Evolutionary conservation across 1,140 invertebrate species (phyloP).

Genomic region (Aphelinus atriplicis): DNA sequence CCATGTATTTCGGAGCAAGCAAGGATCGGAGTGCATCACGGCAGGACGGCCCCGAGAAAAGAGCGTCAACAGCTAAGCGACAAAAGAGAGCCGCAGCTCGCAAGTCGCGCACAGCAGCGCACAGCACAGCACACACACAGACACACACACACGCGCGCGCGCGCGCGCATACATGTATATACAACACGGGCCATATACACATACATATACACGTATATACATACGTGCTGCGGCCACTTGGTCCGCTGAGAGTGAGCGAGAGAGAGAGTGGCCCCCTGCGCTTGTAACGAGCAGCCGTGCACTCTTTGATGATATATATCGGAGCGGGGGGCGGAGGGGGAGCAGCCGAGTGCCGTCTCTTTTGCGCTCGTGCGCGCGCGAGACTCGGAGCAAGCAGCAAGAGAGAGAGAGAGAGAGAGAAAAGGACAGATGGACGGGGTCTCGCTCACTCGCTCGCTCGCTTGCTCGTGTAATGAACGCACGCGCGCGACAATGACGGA

Average conservation of each 20-base stretch:
- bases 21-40: too few relatives aligned
- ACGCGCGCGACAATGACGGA: too few relatives aligned
- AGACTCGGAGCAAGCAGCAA: too few relatives aligned
- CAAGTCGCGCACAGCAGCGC: background rate
- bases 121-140: background rate
- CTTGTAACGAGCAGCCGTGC: conserved; percentile 16
- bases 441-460: background rate
- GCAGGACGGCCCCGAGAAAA: too few relatives aligned
- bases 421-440: background rate
- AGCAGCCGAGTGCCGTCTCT: background rate
- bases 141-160: background rate
- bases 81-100: background rate
- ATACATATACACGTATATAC: background rate
- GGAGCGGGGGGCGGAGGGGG: background rate
- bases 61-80: background rate
- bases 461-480: too few relatives aligned
- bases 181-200: too few relatives aligned
- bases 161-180: too few relatives aligned
- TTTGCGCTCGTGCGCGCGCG: too few relatives aligned
- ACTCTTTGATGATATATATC: conserved; percentile 31
- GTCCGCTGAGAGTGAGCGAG: too few relatives aligned
- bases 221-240: background rate
- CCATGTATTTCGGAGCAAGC: too few relatives aligned
- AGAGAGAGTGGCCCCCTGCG: background rate
- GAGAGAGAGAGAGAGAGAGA: background rate